These are phyloP conservation scores for Latrodectus geometricus DNA, from an alignment of 1,140 invertebrate species.

Conservation along the genomic window DNA sequence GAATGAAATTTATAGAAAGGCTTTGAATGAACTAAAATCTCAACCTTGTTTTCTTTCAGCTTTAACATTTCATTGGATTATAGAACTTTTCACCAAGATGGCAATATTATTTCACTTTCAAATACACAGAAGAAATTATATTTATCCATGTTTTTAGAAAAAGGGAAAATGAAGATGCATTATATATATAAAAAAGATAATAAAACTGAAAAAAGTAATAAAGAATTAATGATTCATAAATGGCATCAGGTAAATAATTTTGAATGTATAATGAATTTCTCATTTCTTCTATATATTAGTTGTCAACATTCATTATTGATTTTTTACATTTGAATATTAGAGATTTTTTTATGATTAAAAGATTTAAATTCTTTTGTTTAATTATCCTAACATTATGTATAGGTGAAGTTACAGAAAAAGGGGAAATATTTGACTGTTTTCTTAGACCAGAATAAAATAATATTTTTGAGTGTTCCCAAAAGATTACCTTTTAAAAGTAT, in stretches of 20 bases:
- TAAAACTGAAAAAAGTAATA: slow-evolving; percentile 68
- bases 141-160: slow-evolving; percentile 28
- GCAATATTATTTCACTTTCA: slow-evolving; percentile 79
- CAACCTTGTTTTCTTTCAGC: slow-evolving; percentile 7
- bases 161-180: slow-evolving; percentile 15
- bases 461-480: slow-evolving; percentile 30
- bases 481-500: slow-evolving; percentile 78
- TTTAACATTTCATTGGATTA: slow-evolving; percentile 83
- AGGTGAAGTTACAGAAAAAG: slow-evolving; percentile 21
- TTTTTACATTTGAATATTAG: too few relatives aligned
- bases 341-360: too few relatives aligned
- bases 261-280: too few relatives aligned
- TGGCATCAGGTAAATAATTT: slow-evolving; percentile 79
- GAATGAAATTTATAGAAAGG: too few relatives aligned
- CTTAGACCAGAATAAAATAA: slow-evolving; percentile 29
- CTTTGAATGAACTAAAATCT: background rate
- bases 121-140: slow-evolving; percentile 30
- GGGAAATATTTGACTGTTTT: slow-evolving; percentile 40
- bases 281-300: too few relatives aligned
- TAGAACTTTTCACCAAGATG: slow-evolving; percentile 86
- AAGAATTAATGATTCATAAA: slow-evolving; percentile 80
- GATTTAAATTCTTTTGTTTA: too few relatives aligned
- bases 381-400: background rate
- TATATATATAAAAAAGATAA: slow-evolving; percentile 13
- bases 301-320: too few relatives aligned